These are phyloP conservation scores for Macrobrachium nipponense DNA, from an alignment of 1,140 invertebrate species.

Conservation along the genomic window DNA sequence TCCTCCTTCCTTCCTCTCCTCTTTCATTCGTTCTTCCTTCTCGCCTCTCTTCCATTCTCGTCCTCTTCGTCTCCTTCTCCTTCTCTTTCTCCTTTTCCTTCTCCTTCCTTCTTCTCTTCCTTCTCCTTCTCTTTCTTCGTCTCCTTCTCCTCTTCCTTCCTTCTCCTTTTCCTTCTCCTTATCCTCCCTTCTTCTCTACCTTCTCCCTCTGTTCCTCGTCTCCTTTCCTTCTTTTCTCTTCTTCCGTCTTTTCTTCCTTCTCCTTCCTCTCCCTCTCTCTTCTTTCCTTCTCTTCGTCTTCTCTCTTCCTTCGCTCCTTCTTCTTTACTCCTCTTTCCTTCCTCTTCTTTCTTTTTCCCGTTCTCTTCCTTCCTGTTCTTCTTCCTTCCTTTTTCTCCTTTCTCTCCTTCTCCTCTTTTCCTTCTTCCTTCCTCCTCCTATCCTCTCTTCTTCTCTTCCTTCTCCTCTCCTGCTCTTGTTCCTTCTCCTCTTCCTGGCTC, in stretches of 20 bases:
- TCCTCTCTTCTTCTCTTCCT: not conserved
- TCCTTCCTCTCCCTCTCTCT: not conserved
- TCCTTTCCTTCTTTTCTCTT: not conserved
- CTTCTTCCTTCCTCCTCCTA: not conserved
- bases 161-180: not conserved
- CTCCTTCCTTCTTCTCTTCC: not conserved
- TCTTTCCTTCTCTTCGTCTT: not conserved
- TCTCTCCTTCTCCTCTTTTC: not conserved
- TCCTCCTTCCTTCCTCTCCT: not conserved
- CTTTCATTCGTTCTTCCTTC: not conserved
- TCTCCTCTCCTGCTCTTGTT: not conserved
- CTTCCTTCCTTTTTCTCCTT: not conserved
- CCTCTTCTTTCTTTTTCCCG: conserved; percentile 1
- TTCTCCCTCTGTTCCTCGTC: not conserved
- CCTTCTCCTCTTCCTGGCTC: not conserved
- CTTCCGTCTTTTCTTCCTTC: not conserved
- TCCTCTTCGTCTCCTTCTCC: not conserved
- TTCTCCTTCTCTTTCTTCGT: not conserved
- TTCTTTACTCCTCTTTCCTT: not conserved
- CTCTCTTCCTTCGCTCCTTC: not conserved
- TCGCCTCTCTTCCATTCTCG: not conserved
- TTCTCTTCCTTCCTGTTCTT: not conserved
- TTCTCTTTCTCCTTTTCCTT: not conserved
- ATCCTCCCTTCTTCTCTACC: not conserved
- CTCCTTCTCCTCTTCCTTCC: no score